Percentiles rank a stretch among this genome's conserved stretches.
Conservation (phyloP, 2,113 vertebrate species). For the Anolis carolinensis region DNA sequence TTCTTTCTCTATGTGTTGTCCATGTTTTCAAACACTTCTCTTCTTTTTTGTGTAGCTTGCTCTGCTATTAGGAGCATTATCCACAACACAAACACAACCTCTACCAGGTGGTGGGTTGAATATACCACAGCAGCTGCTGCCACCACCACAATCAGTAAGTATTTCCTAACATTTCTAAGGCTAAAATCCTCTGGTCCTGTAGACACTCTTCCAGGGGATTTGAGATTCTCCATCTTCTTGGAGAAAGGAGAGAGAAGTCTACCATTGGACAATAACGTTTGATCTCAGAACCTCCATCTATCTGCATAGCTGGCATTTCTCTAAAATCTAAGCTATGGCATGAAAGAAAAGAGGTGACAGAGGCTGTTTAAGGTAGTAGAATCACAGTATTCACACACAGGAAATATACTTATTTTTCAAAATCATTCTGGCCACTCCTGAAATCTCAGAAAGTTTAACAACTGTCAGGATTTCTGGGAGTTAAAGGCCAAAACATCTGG, state of each 20-base stretch:
- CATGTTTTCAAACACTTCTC: background rate
- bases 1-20: background rate
- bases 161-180: background rate
- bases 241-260: background rate
- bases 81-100: background rate
- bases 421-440: too few relatives aligned
- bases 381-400: background rate
- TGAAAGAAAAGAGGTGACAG: too few relatives aligned
- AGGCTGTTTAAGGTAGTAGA: background rate
- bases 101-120: background rate
- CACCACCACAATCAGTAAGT: conserved; percentile 31
- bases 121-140: conserved; percentile 28
- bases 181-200: background rate
- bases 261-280: background rate
- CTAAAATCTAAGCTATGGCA: background rate
- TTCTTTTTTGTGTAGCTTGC: conserved; percentile 17
- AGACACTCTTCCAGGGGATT: background rate
- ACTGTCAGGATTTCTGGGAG: too few relatives aligned
- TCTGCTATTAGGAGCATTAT: background rate
- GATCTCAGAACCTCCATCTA: background rate
- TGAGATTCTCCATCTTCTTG: too few relatives aligned
- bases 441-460: too few relatives aligned
- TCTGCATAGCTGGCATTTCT: background rate
- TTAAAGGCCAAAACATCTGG: too few relatives aligned
- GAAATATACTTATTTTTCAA: background rate